A percentile compares a stretch with the other conserved stretches of the same genome.
Conservation (phyloP, 2,113 vertebrate genomes). For the Cepphus grylle region DNA sequence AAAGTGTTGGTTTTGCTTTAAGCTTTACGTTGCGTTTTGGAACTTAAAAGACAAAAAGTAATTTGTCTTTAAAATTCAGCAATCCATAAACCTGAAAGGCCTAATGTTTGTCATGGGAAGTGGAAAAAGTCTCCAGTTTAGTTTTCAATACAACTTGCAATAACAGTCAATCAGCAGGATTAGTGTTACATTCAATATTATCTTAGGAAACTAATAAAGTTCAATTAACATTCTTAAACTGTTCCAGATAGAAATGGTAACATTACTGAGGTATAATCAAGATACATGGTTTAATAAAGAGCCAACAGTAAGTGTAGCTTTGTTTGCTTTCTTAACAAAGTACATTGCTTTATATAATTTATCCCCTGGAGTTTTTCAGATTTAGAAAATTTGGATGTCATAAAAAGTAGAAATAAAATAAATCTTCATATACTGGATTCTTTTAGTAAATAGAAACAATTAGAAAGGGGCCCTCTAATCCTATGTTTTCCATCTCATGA, state of each 20-base stretch:
- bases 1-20: not conserved
- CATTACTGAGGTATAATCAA: not conserved
- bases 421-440: not conserved
- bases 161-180: not conserved
- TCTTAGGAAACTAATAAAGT: not conserved
- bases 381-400: not conserved
- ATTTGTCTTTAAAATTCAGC: not conserved
- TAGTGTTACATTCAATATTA: slow-evolving; percentile 1
- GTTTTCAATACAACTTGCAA: not conserved
- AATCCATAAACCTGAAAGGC: not conserved
- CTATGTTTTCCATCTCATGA: not conserved
- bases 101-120: not conserved
- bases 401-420: not conserved
- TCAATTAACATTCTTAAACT: not conserved
- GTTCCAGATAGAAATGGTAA: not conserved
- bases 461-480: not conserved
- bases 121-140: not conserved
- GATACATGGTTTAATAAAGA: slow-evolving; percentile 11
- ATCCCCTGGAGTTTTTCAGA: not conserved
- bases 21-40: not conserved
- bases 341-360: not conserved
- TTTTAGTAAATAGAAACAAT: not conserved
- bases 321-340: not conserved
- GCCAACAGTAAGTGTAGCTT: not conserved
- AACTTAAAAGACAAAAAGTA: not conserved